phyloP scores from a whole-genome alignment of 2,797 vertebrate species.

The Botia kubotai region DNA sequence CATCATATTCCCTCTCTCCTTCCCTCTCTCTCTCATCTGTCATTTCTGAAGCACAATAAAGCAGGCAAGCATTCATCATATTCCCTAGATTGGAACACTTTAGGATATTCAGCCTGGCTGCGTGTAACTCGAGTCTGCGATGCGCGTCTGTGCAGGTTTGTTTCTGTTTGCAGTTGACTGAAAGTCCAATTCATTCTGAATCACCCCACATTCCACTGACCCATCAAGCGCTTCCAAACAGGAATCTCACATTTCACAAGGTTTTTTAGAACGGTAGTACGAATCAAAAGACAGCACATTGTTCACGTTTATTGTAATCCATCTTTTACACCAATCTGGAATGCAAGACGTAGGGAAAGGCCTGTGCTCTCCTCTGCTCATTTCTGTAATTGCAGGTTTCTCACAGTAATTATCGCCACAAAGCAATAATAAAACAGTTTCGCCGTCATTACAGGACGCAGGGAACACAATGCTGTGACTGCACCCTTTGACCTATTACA shows the following conservation, averaged over 20 bases:
- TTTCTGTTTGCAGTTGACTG: constrained; percentile 4
- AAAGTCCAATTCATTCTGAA: neutral
- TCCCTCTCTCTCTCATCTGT: neutral
- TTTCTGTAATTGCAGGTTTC: constrained; percentile 53
- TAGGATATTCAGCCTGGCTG: constrained; percentile 28
- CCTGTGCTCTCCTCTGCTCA: constrained; percentile 26
- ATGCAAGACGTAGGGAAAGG: neutral
- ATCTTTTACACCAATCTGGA: neutral
- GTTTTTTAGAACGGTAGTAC: constrained; percentile 33
- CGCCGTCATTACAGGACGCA: constrained; percentile 30
- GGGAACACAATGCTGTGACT: neutral
- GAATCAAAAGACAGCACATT: neutral
- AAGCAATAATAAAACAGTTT: constrained; percentile 51
- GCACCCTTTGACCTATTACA: constrained; percentile 40
- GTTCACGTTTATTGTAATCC: constrained; percentile 15
- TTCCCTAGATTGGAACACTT: constrained; percentile 35
- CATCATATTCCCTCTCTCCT: constrained; percentile 15
- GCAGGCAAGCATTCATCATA: neutral
- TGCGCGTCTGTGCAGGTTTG: neutral
- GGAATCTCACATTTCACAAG: constrained; percentile 4
- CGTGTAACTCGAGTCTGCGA: neutral
- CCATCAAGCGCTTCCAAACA: neutral
- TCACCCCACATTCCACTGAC: neutral
- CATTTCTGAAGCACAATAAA: too few species aligned
- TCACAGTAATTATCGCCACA: constrained; percentile 33